Base-by-base conservation (phyloP, 2,797 vertebrate species). In the Mustela erminea region DNA sequence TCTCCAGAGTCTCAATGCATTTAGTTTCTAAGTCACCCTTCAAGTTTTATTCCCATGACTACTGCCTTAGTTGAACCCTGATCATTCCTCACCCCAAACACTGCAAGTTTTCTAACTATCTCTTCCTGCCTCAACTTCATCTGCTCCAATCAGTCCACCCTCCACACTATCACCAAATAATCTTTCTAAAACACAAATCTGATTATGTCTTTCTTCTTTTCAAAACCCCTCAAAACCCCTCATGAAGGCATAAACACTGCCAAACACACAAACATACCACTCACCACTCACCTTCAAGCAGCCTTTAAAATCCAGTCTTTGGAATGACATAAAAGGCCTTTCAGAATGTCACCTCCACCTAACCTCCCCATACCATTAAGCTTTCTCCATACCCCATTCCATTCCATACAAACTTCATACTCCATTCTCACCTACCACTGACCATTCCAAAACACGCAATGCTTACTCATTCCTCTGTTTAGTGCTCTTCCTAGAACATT, bases 161-260 rank as follows among this genome's bases (percentile, higher is more conserved):
- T 84, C 70, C 68, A 95, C 11, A 60, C n/a, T 72, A 21, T 46
- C 29, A 93, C 56, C 35, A 82, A 83, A 29, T 86, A 38, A 94
- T 25, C 25, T 91, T 82, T 93, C 70, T 84, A 91, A 95, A 93
- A 93, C 74, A 89, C n/a, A 60, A 68, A 20, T 52, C 35, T 89
- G 56, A 89, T 64, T 77, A 38, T 32, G 32, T 82, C 75, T 85
- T 80, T 91, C 75, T 74, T 91, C 75, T 81, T 92, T 94, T 87
- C 72, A 89, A 97, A 81, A 49, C 13, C 7, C 13, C 84, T 87
- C 72, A 89, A 97, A 81, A 49, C 13, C 7, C 13, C 84, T 58
- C 66, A 88, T 41, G 83, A 89, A 89, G 14, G 20, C 27, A 74
- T 43, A 82, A 82, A 88, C 89, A 75, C 41, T 60, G 62, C 38